These are phyloP conservation scores for Sebastes trivittatus DNA, from an alignment of 2,797 vertebrate genomes.

Conservation along the genomic window DNA sequence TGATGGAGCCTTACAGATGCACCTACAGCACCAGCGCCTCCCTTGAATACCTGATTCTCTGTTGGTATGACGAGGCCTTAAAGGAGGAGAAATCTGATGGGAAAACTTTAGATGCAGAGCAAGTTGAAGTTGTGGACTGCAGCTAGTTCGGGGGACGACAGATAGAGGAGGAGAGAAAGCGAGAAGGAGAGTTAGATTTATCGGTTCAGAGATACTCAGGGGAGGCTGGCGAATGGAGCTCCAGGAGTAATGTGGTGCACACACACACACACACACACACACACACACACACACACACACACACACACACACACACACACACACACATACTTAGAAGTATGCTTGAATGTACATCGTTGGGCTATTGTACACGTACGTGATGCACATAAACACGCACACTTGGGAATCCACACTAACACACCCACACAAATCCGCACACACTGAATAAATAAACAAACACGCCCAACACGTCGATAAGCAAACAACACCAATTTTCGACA, in stretches of 20 bases:
- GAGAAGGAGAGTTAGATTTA: conserved; percentile 29
- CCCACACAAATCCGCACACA: not conserved
- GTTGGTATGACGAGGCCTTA: not conserved
- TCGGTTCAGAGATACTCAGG: conserved; percentile 32
- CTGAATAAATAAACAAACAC: conserved; percentile 23
- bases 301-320: not conserved
- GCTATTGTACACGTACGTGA: not conserved
- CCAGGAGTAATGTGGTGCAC: conserved; percentile 34
- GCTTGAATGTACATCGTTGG: not conserved
- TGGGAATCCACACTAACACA: not conserved
- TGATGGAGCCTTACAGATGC: conserved; percentile 30
- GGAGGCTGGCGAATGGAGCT: conserved; percentile 24
- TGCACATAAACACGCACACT: not conserved
- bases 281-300: not conserved
- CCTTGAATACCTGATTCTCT: conserved; percentile 38
- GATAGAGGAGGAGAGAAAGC: conserved; percentile 1
- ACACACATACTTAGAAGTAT: not conserved
- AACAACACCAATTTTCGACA: conserved; percentile 19
- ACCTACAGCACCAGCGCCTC: conserved; percentile 8
- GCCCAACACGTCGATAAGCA: conserved; percentile 14
- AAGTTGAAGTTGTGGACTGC: conserved; percentile 8
- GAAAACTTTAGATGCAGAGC: conserved; percentile 25
- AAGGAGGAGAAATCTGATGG: not conserved
- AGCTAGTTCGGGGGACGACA: conserved; percentile 21
- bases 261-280: not conserved